Evolutionary conservation across 2,888 invertebrate species (phyloP).

Genomic region (Salticus scenicus): DNA sequence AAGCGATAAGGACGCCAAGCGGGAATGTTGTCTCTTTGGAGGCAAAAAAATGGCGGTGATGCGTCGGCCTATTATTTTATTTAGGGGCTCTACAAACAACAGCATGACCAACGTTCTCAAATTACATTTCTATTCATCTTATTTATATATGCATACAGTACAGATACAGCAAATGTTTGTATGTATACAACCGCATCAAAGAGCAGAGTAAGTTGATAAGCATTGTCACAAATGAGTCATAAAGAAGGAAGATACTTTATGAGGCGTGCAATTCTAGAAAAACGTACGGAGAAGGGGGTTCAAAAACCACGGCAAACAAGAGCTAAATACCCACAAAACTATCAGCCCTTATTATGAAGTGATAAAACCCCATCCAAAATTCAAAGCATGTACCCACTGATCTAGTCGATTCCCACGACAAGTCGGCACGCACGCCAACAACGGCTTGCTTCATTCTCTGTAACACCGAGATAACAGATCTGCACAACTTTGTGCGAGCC

Average conservation of each 20-base stretch:
- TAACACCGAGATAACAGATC: not conserved
- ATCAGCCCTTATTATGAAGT: not conserved
- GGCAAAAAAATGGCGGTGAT: too few relatives aligned
- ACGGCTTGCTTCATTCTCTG: not conserved
- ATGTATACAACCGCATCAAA: too few relatives aligned
- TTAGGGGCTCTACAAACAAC: too few relatives aligned
- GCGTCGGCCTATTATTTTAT: too few relatives aligned
- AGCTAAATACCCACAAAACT: not conserved
- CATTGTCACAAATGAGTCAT: not conserved
- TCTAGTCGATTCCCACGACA: not conserved
- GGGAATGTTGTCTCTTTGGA: too few relatives aligned
- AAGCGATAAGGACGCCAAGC: too few relatives aligned
- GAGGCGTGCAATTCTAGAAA: not conserved
- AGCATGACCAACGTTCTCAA: too few relatives aligned
- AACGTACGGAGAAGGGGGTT: not conserved
- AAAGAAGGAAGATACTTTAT: not conserved
- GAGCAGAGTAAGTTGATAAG: too few relatives aligned
- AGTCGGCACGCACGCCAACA: not conserved
- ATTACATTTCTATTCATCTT: too few relatives aligned
- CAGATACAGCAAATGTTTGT: too few relatives aligned
- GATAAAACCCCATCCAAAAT: constrained; percentile 2
- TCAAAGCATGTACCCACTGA: not conserved
- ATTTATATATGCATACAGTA: too few relatives aligned
- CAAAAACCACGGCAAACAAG: not conserved
- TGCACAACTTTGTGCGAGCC: not conserved